Evolutionary conservation across 2,888 invertebrate species (phyloP).

Genomic region (Rhaphigaster nebulosa): DNA sequence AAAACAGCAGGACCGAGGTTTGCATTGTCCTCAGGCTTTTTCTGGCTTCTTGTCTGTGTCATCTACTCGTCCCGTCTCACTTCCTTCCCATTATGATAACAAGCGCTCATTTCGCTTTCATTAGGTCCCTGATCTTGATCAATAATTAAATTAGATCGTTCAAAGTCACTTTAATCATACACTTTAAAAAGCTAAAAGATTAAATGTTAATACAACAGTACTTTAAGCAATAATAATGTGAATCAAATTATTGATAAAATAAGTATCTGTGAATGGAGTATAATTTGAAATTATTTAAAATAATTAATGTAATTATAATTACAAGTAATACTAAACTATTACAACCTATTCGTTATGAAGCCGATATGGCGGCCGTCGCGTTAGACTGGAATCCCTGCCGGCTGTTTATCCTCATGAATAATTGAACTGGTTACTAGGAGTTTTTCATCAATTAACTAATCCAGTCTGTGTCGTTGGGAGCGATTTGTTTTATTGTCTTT

Average conservation of each 20-base stretch:
- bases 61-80: neutral
- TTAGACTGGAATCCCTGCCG: neutral
- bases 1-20: conserved; percentile 33
- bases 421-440: neutral
- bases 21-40: conserved; percentile 31
- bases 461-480: neutral
- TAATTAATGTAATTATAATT: neutral
- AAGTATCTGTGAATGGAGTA: neutral
- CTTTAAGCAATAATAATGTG: neutral
- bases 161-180: neutral
- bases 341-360: neutral
- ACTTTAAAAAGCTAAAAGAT: neutral
- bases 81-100: neutral
- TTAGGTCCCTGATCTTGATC: neutral
- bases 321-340: neutral
- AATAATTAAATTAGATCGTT: neutral
- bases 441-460: neutral
- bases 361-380: neutral
- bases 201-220: neutral
- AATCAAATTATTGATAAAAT: neutral
- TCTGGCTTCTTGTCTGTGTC: conserved; percentile 19
- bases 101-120: neutral
- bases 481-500: conserved; percentile 1
- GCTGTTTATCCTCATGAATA: conserved; percentile 14
- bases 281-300: neutral